Evolutionary conservation across 2,888 invertebrate genomes (phyloP), one percentile per base, ranked within the genome.

Genomic region (Eristalinus aeneus): DNA sequence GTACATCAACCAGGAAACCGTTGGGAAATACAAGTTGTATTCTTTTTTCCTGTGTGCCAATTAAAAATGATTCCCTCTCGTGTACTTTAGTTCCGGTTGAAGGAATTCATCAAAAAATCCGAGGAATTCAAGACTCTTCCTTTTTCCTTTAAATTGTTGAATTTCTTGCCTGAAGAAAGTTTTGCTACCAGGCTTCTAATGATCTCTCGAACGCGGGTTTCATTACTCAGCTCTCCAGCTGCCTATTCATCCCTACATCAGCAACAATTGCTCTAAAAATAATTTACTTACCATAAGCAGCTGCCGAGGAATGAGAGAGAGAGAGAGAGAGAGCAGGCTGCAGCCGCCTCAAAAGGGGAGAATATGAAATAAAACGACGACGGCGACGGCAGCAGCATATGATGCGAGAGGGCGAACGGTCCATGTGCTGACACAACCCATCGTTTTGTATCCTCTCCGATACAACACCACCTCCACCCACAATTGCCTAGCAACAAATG

Each of bases 231-330:
- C 20, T 27, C 68, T 67, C 58, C 22, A 11, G 11, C 10, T 23
- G 8, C 34, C 11, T 3, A 12, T 12, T 16, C 27, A 12, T 56
- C 39, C 56, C 22, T 53, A 56, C 16, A 27, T 56, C 39, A 63
- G 68, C 53, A 68, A 69, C 36, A 63, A 54, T 54, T 69, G 27
- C 56, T 71, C 78, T 65, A 65, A 78, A 72, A 71, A 78, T 71
- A 78, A 78, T 71, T 78, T 72, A 73, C 79, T 73, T 67, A 72
- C 27, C 72, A 72, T 67, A 79, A 67, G 53, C 65, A 60, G 46
- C 53, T 61, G 27, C 11, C 22, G 36, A 27, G 46, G 31, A 23
- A 46, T 27, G 34, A 58, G 53, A 72, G 32, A 60, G 31, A 23
- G 31, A 39, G 34, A 58, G 53, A 72, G 65, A 58, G 64, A 46